These are phyloP conservation scores for Stichopus chloronotus DNA, from an alignment of 35 echinoderm and acorn worm genomes.

Conservation along the genomic window DNA sequence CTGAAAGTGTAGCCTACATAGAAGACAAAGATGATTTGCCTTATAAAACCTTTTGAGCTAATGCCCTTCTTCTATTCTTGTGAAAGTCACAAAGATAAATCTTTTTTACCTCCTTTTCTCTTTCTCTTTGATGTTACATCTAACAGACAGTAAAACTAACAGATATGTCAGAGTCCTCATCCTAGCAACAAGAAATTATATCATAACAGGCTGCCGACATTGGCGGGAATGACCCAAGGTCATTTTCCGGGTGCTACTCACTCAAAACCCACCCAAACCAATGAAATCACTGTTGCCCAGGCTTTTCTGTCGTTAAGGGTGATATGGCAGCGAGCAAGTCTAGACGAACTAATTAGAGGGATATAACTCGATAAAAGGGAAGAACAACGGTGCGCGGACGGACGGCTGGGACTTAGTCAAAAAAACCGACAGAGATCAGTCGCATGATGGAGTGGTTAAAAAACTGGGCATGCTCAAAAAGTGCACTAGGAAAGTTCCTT, in stretches of 20 bases:
- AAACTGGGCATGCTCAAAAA: too few relatives aligned
- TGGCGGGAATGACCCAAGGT: constrained; percentile 25
- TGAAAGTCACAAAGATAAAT: background rate
- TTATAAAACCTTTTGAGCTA: background rate
- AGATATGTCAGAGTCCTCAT: background rate
- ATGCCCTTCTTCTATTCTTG: background rate
- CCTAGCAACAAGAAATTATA: constrained; percentile 19
- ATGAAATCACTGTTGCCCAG: constrained; percentile 32
- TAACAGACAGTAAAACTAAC: background rate
- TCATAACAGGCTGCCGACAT: background rate
- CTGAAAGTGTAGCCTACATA: background rate
- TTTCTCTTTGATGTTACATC: background rate
- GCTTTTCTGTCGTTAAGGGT: constrained; percentile 12
- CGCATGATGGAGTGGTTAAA: too few relatives aligned
- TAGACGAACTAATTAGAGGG: constrained; percentile 35
- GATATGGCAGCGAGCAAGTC: background rate
- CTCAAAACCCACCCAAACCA: background rate
- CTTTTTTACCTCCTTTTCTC: background rate
- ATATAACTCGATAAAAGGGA: background rate
- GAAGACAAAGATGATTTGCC: background rate
- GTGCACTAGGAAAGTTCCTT: too few relatives aligned
- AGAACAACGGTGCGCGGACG: background rate
- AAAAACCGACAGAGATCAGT: background rate
- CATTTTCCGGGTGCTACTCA: background rate
- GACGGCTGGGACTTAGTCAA: background rate